Conservation (phyloP, 2,113 vertebrate genomes). For the Pao palembangensis region DNA sequence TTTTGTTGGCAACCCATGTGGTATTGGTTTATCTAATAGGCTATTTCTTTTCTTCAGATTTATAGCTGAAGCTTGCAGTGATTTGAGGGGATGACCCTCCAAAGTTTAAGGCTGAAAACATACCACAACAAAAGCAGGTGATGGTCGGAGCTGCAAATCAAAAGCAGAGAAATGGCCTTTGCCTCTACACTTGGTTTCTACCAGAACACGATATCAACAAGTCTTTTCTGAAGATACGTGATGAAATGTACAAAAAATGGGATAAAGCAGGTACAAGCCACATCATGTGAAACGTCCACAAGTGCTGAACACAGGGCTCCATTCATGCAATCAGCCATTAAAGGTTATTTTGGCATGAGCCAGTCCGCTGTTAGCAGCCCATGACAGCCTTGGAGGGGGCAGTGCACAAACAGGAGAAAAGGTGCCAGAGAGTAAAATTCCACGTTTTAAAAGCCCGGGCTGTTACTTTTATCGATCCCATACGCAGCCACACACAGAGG, state of each 20-base stretch:
- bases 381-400: conserved; percentile 27
- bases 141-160: conserved; percentile 54
- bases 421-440: conserved; percentile 32
- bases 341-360: conserved; percentile 44
- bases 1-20: conserved; percentile 65
- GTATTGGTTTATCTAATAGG: conserved; percentile 73
- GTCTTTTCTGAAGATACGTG: too few species aligned
- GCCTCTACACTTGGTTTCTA: conserved; percentile 49
- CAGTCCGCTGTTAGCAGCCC: conserved; percentile 53
- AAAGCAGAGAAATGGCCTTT: conserved; percentile 63
- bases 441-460: conserved; percentile 24
- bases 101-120: conserved; percentile 56
- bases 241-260: background rate
- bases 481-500: conserved; percentile 12
- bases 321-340: conserved; percentile 46
- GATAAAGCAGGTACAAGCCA: background rate
- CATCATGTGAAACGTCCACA: too few species aligned
- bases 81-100: conserved; percentile 56
- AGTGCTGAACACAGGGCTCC: conserved; percentile 30
- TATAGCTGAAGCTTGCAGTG: conserved; percentile 55
- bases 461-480: conserved; percentile 46
- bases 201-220: conserved; percentile 1
- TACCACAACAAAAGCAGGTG: conserved; percentile 45
- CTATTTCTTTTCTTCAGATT: conserved; percentile 59
- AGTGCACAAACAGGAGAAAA: conserved; percentile 14